Percentiles rank a stretch among this genome's conserved stretches.
Conservation (phyloP, 2,113 vertebrate species). For the Ptyas mucosa region DNA sequence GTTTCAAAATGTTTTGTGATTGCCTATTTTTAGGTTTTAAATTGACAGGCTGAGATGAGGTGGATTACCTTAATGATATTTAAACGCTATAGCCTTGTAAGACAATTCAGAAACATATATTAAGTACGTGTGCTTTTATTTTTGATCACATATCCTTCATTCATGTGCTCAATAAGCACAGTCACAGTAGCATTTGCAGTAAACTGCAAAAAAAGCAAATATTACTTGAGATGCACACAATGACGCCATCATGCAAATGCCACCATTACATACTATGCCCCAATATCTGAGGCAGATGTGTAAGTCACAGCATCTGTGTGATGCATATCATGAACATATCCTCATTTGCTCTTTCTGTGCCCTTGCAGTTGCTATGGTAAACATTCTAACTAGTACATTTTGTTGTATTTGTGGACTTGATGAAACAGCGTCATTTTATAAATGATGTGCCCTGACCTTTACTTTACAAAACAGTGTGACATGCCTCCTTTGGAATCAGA, state of each 20-base stretch:
- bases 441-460: background rate
- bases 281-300: background rate
- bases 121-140: background rate
- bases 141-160: background rate
- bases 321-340: background rate
- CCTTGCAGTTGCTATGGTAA: background rate
- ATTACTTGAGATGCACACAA: background rate
- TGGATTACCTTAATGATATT: background rate
- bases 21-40: background rate
- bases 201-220: background rate
- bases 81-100: background rate
- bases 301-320: background rate
- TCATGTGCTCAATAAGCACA: background rate
- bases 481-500: slow-evolving; percentile 17
- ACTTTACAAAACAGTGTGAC: slow-evolving; percentile 6
- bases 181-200: background rate
- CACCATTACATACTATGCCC: background rate
- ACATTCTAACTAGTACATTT: background rate
- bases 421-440: background rate
- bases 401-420: slow-evolving; percentile 1
- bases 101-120: background rate
- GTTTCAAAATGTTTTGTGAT: background rate
- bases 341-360: background rate
- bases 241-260: background rate
- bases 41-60: background rate